Conservation (phyloP, 2,797 vertebrate species). For the Eremophila alpestris region DNA sequence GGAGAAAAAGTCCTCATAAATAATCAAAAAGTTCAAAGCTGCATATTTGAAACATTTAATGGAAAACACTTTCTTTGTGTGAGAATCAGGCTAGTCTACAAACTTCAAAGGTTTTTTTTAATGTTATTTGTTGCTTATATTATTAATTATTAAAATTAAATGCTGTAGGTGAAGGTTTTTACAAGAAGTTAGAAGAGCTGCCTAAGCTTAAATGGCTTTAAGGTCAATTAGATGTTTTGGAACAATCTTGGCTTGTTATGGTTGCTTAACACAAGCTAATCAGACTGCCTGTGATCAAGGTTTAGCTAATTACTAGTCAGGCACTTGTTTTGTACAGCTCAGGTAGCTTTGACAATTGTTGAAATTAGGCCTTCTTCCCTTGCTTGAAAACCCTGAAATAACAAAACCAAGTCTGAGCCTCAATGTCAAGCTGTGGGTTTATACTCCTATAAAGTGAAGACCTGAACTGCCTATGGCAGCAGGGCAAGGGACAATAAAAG, state of each 20-base stretch:
- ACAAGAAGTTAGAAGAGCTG: neutral
- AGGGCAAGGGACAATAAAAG: neutral
- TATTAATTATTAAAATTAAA: constrained; percentile 49
- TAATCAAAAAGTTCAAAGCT: neutral
- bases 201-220: neutral
- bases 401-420: neutral
- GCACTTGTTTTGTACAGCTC: constrained; percentile 27
- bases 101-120: neutral
- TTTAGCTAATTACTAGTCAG: constrained; percentile 39
- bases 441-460: neutral
- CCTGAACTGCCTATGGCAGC: neutral
- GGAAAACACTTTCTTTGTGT: neutral
- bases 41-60: neutral
- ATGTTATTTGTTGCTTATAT: neutral
- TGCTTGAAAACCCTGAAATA: neutral
- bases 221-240: neutral
- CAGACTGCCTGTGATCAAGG: constrained; percentile 17
- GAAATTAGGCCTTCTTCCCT: constrained; percentile 26
- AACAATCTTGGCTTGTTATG: neutral
- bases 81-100: constrained; percentile 23
- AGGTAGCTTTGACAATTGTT: neutral
- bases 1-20: neutral
- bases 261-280: constrained; percentile 10
- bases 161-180: neutral
- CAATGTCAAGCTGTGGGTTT: constrained; percentile 8